Conservation (phyloP, 2,797 vertebrate species). For the Naso thynnoides region DNA sequence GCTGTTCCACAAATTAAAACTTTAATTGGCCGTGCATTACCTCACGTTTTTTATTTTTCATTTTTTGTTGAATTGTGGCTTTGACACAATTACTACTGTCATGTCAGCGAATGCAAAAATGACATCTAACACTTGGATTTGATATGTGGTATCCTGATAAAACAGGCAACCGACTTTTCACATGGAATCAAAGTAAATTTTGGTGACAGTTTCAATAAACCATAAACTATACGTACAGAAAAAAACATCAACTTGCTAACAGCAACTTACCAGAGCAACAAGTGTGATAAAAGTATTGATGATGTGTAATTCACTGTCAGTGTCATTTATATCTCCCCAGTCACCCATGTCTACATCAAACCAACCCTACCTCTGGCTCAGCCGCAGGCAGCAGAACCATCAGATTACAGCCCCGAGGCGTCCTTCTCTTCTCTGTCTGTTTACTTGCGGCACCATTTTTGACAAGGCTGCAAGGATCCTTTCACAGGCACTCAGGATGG, state of each 20-base stretch:
- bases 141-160: neutral
- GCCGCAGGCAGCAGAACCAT: slow-evolving; percentile 46
- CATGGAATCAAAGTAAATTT: neutral
- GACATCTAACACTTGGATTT: neutral
- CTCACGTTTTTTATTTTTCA: neutral
- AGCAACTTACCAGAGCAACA: neutral
- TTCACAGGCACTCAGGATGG: slow-evolving; percentile 13
- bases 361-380: slow-evolving; percentile 38
- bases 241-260: neutral
- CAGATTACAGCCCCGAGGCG: slow-evolving; percentile 40
- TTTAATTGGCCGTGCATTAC: neutral
- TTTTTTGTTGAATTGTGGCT: neutral
- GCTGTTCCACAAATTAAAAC: neutral
- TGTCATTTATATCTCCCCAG: slow-evolving; percentile 52
- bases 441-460: slow-evolving; percentile 21
- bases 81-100: slow-evolving; percentile 8
- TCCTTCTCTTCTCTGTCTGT: slow-evolving; percentile 29
- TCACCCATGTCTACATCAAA: slow-evolving; percentile 48
- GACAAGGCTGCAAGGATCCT: slow-evolving; percentile 24
- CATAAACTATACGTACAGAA: neutral
- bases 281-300: slow-evolving; percentile 42
- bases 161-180: neutral
- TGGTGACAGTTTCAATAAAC: neutral
- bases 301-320: slow-evolving; percentile 52
- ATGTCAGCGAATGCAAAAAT: neutral